Conservation (phyloP, 2,888 invertebrate species). For the Platypus cylindrus region DNA sequence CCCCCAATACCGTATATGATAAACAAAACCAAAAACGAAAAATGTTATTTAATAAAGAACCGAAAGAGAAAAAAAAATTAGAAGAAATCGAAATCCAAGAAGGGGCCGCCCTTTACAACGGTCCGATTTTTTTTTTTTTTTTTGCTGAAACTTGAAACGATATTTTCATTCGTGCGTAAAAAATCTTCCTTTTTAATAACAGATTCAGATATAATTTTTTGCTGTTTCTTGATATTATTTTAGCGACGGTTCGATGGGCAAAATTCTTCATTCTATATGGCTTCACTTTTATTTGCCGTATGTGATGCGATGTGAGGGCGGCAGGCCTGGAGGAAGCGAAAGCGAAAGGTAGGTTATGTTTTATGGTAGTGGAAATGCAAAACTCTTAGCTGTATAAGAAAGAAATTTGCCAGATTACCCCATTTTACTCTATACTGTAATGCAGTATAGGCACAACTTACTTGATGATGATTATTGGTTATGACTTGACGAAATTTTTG, state of each 20-base stretch:
- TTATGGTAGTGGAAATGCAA: too few species aligned
- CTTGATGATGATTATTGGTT: too few species aligned
- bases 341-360: too few species aligned
- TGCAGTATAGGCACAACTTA: too few species aligned
- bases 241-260: slow-evolving; percentile 21
- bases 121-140: too few species aligned
- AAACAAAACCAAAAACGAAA: slow-evolving; percentile 5
- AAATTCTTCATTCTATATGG: slow-evolving; percentile 23
- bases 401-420: too few species aligned
- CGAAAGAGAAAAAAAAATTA: slow-evolving; percentile 5
- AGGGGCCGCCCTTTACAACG: slow-evolving; percentile 5
- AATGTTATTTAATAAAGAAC: slow-evolving; percentile 1
- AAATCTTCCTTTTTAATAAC: slow-evolving; percentile 14
- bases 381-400: too few species aligned
- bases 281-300: slow-evolving; percentile 19
- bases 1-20: slow-evolving; percentile 8
- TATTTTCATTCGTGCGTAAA: slow-evolving; percentile 11
- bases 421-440: too few species aligned
- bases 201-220: slow-evolving; percentile 20
- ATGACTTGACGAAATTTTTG: too few species aligned
- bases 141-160: slow-evolving; percentile 14
- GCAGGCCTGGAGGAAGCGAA: too few species aligned
- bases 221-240: slow-evolving; percentile 24
- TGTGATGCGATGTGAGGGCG: too few species aligned
- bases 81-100: slow-evolving; percentile 10